Percentiles rank a stretch among this genome's conserved stretches.
These are phyloP conservation scores for Trematocara caparti DNA, from an alignment of 2,797 vertebrate genomes.

Conservation along the genomic window DNA sequence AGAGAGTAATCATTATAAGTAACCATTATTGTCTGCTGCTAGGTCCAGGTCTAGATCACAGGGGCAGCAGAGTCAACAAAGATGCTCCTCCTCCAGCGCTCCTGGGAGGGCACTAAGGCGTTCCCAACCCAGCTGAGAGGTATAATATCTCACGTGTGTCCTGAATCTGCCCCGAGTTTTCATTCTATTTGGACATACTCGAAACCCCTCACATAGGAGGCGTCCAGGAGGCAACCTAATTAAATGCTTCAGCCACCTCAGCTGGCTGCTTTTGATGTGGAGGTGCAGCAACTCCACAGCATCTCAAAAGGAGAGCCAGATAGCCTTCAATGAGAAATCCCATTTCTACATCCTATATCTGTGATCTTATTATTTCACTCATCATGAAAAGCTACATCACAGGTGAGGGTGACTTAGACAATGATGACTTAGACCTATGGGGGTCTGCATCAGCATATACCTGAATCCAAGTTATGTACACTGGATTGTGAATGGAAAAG, in stretches of 20 bases:
- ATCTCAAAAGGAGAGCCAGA: neutral
- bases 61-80: neutral
- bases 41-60: neutral
- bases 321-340: neutral
- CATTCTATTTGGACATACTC: neutral
- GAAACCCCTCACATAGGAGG: neutral
- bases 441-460: neutral
- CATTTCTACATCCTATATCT: neutral
- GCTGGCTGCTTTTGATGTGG: neutral
- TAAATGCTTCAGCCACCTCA: neutral
- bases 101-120: neutral
- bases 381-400: neutral
- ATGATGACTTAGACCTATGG: neutral
- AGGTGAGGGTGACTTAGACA: neutral
- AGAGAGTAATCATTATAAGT: neutral
- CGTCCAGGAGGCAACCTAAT: neutral
- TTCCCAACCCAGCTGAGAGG: neutral
- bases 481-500: neutral
- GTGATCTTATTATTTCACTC: neutral
- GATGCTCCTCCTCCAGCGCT: neutral
- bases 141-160: neutral
- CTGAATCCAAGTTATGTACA: neutral
- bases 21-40: neutral
- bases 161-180: no score
- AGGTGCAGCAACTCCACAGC: neutral